Evolutionary conservation across 2,888 invertebrate species (phyloP).

Genomic region (Phyllotreta cruciferae): DNA sequence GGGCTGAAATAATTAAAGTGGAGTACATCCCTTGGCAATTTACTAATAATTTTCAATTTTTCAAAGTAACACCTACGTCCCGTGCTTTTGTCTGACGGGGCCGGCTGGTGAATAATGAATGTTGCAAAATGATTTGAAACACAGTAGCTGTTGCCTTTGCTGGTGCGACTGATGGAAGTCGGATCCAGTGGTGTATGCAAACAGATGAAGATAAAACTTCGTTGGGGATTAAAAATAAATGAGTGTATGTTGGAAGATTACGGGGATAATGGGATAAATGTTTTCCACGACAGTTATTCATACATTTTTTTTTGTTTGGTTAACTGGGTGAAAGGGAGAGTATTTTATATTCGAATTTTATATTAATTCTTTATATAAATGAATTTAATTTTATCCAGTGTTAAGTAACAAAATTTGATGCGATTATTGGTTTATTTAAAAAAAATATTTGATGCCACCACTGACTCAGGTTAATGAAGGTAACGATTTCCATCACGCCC

Average conservation of each 20-base stretch:
- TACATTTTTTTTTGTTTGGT: no score
- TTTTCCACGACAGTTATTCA: background rate
- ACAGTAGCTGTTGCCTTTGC: constrained; percentile 40
- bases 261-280: constrained; percentile 1
- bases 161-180: constrained; percentile 33
- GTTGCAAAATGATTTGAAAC: constrained; percentile 46
- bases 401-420: background rate
- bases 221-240: constrained; percentile 21
- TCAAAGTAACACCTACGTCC: constrained; percentile 39
- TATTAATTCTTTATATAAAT: no score
- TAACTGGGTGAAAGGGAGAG: background rate
- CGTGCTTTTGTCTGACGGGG: constrained; percentile 33
- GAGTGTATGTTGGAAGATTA: constrained; percentile 10
- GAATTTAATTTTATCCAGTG: background rate
- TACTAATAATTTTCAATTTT: constrained; percentile 45
- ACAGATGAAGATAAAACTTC: constrained; percentile 30
- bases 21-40: constrained; percentile 39
- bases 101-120: constrained; percentile 42
- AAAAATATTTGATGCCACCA: constrained; percentile 15
- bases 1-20: constrained; percentile 37
- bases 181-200: constrained; percentile 39
- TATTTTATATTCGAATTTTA: no score
- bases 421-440: background rate
- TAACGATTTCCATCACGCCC: constrained; percentile 48
- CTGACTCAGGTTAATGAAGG: constrained; percentile 14